Evolutionary conservation across 2,888 invertebrate species (phyloP), one percentile per base, ranked within the genome.

Genomic region (Caenorhabditis afra): DNA sequence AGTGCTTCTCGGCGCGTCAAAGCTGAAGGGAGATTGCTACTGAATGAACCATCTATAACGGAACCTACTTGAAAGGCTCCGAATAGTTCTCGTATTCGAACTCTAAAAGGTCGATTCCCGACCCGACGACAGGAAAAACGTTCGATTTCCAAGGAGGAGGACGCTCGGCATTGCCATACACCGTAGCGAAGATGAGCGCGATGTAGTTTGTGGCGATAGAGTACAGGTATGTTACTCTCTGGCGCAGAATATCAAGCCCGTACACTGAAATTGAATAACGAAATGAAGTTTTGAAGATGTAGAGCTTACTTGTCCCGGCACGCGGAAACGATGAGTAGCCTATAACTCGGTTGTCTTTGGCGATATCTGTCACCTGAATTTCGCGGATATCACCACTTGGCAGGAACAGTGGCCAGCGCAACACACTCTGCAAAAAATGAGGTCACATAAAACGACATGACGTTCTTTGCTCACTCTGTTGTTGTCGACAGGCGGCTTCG

Each of bases 391-490:
- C 22, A 39, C 57, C 57, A 35, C 14, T 41, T 39, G 57, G 57
- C 0, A 57, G 57, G 16, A 12, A 39, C 3, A 41, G 4, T 11
- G 57, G 57, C 57, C 57, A 57, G 1, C 57, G 18, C 39, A 55
- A 2, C 1, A 55, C 20, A 1, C 1, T 8, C 55, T 55, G 37
- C 1, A 55, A 39, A 16, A n/a, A 49, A 8, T 4, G 14, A 41
- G 4, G 29, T 29, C 29, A 29, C 4, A 29, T 3, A 29, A 5
- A 29, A n/a, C n/a, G n/a, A n/a, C n/a, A n/a, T n/a, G n/a, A n/a
- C n/a, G 29, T 29, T 29, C 29, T 29, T 7, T 5, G 29, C 29
- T 29, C 29, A 29, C 29, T 29, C 29, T 29, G 7, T 29, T 29
- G 29, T 29, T 29, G 3, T 29, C 29, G 3, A 29, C 29, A 29